Conservation (phyloP, 2,888 invertebrate genomes). For the Cantharis rustica region DNA sequence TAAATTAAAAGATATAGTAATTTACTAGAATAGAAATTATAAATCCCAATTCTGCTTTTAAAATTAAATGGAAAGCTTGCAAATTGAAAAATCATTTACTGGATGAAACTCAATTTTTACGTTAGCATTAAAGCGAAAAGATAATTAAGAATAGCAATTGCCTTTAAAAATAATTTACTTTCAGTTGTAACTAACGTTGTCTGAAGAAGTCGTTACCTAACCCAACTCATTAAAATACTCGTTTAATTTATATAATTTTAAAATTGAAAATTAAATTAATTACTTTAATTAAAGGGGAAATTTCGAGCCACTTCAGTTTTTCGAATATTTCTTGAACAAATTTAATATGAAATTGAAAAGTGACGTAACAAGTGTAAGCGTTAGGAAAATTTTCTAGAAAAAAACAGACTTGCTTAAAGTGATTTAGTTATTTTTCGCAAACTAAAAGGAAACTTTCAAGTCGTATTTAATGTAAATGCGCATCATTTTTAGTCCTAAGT, state of each 20-base stretch:
- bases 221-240: neutral
- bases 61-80: neutral
- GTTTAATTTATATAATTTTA: neutral
- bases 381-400: neutral
- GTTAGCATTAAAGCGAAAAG: neutral
- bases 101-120: neutral
- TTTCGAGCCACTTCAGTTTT: neutral
- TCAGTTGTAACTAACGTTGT: neutral
- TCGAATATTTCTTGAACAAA: neutral
- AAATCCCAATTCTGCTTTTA: neutral
- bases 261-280: neutral
- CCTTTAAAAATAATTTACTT: neutral
- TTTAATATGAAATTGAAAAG: neutral
- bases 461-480: constrained; percentile 17
- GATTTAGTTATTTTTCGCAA: constrained; percentile 18
- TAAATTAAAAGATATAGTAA: neutral
- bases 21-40: neutral
- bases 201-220: neutral
- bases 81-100: neutral
- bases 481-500: constrained; percentile 10
- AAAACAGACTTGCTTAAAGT: constrained; percentile 1
- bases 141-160: neutral
- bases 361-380: neutral
- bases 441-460: constrained; percentile 18
- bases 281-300: neutral